Base-by-base conservation (phyloP, 1,140 invertebrate species). In the Paraescarpia echinospica region DNA sequence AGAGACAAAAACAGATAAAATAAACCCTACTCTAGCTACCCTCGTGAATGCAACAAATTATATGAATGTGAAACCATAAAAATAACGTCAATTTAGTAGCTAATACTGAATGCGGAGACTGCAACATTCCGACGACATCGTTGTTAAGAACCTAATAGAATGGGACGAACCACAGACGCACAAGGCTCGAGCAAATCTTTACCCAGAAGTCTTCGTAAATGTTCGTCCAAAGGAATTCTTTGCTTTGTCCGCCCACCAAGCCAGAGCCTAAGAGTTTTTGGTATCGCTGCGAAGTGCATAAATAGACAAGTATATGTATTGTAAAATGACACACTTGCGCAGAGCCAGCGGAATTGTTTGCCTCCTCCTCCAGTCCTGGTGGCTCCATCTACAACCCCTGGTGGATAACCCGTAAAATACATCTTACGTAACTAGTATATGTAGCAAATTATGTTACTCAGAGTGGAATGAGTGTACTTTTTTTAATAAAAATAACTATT, bases 201-300 rank as follows among this genome's bases (percentile, higher is more conserved):
- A 90, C 90, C 90, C 90, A 90, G 35, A 90, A 41, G 35, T 90
- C 90, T 90, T 90, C 90, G 27, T 90, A 90, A 41, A 90, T 90
- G 34, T 41, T 90, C 90, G 90, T 90, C 90, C 34, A 90, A n/a
- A 34, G 90, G 90, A 90, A 90, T 33, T 90, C 90, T 41, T 90
- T 34, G 90, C 34, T 35, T 34, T 90, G 34, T 18, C 35, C 35
- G 34, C 90, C 90, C 9, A 90, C 90, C 35, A 90, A 33, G 34
- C 90, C 90, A 35, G 34, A 35, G 90, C 90, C 35, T 34, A 90
- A 41, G 8, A 34, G 34, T n/a, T 90, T 41, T 41, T 90, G 90
- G 35, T 90, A 90, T 90, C 34, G 14, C 90, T 90, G 35, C n/a
- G 34, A 35, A 22, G 90, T 22, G n/a, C 34, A 90, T 34, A 90